Percentiles rank a stretch among this genome's conserved stretches.
Conservation (phyloP, 2,113 vertebrate genomes). For the Pogona vitticeps region DNA sequence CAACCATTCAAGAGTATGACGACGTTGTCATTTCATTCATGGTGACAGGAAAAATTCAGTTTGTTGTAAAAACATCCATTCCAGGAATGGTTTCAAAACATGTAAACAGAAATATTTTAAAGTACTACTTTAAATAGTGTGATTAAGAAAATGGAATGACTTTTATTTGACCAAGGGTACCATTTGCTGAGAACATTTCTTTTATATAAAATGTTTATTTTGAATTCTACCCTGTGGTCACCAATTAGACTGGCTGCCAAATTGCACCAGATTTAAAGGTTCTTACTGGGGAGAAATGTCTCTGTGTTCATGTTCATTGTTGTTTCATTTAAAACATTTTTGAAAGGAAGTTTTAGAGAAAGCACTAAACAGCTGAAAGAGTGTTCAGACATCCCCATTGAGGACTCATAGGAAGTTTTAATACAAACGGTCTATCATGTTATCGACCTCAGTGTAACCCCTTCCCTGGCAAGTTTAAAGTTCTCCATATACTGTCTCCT, state of each 20-base stretch:
- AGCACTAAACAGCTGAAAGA: background rate
- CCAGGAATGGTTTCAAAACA: background rate
- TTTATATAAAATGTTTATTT: background rate
- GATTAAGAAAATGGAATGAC: slow-evolving; percentile 13
- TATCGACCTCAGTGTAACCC: background rate
- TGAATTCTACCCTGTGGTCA: background rate
- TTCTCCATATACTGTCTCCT: background rate
- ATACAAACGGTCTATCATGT: too few species aligned
- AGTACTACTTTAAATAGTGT: background rate
- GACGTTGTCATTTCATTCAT: background rate
- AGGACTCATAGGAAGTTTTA: background rate
- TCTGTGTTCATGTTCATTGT: background rate
- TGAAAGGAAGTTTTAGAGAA: background rate
- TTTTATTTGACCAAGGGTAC: background rate
- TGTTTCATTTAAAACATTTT: background rate
- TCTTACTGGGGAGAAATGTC: background rate
- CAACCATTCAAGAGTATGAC: background rate
- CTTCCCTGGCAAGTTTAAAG: background rate
- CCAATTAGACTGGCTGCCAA: background rate
- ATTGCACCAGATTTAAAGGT: background rate
- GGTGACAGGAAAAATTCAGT: background rate
- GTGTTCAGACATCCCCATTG: background rate
- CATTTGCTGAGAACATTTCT: background rate
- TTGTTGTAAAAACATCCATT: background rate
- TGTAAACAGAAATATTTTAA: background rate